Conservation (phyloP, 2,888 invertebrate genomes). For the Drosophila pseudotalamancana region DNA sequence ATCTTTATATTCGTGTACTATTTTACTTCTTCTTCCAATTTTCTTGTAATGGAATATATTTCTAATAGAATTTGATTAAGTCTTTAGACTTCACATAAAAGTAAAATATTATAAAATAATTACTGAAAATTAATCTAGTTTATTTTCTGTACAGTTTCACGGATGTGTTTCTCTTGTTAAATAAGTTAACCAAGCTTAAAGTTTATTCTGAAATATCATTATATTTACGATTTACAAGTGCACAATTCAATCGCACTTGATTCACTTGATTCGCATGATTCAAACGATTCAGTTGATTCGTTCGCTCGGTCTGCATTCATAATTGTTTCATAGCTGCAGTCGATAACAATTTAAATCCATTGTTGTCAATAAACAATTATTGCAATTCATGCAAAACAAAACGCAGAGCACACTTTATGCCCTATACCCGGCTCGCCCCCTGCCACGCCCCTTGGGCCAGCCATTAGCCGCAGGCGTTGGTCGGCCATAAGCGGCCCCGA, state of each 20-base stretch:
- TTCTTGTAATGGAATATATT: too few species aligned
- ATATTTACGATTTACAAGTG: constrained; percentile 8
- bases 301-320: constrained; percentile 46
- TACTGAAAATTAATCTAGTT: too few species aligned
- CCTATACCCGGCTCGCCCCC: not conserved
- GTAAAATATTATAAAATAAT: too few species aligned
- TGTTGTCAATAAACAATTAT: constrained; percentile 77
- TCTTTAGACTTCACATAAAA: too few species aligned
- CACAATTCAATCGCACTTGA: constrained; percentile 48
- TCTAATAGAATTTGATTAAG: too few species aligned
- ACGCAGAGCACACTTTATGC: not conserved
- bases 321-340: constrained; percentile 67
- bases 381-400: constrained; percentile 61
- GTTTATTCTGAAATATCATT: not conserved
- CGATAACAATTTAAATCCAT: constrained; percentile 78
- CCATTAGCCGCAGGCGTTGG: constrained; percentile 68
- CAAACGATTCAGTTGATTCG: constrained; percentile 20
- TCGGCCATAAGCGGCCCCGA: constrained; percentile 43
- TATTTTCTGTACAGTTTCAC: too few species aligned
- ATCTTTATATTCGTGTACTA: too few species aligned
- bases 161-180: too few species aligned
- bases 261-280: constrained; percentile 23
- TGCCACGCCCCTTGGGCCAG: constrained; percentile 14
- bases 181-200: not conserved
- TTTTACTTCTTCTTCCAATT: too few species aligned